These are phyloP conservation scores for Pseudachorutes palmiensis DNA, from an alignment of 1,140 invertebrate genomes.

Conservation along the genomic window DNA sequence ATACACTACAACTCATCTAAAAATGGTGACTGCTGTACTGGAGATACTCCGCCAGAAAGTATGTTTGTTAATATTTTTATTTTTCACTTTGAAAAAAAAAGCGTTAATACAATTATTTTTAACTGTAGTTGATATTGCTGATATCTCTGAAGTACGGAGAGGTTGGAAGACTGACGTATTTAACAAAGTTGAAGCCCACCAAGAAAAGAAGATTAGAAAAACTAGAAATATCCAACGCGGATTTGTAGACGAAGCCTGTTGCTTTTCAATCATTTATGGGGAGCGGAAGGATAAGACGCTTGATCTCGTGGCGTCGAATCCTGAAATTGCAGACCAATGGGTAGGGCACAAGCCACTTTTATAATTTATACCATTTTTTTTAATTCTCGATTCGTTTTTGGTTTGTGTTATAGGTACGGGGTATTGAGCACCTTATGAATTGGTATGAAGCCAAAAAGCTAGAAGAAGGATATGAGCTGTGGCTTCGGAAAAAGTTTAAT, in stretches of 20 bases:
- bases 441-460: slow-evolving; percentile 7
- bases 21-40: slow-evolving; percentile 29
- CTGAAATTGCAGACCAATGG: slow-evolving; percentile 46
- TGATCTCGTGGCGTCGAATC: slow-evolving; percentile 45
- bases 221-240: not conserved
- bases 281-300: slow-evolving; percentile 41
- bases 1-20: slow-evolving; percentile 41
- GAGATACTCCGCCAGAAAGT: not conserved
- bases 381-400: not conserved
- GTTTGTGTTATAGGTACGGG: slow-evolving; percentile 11
- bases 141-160: slow-evolving; percentile 44
- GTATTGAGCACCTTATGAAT: slow-evolving; percentile 15
- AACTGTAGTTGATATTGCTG: slow-evolving; percentile 43
- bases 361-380: slow-evolving; percentile 5
- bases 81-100: too few species aligned
- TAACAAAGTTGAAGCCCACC: slow-evolving; percentile 41
- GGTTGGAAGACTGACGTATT: slow-evolving; percentile 48
- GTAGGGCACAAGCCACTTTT: too few species aligned
- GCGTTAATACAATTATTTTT: too few species aligned
- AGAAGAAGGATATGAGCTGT: slow-evolving; percentile 39
- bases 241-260: slow-evolving; percentile 42
- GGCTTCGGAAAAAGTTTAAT: slow-evolving; percentile 46
- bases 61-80: not conserved
- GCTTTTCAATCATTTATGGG: slow-evolving; percentile 47
- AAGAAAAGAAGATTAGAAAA: slow-evolving; percentile 34